These are phyloP conservation scores for Podarcis cretensis DNA, from an alignment of 2,113 vertebrate genomes.

Conservation along the genomic window DNA sequence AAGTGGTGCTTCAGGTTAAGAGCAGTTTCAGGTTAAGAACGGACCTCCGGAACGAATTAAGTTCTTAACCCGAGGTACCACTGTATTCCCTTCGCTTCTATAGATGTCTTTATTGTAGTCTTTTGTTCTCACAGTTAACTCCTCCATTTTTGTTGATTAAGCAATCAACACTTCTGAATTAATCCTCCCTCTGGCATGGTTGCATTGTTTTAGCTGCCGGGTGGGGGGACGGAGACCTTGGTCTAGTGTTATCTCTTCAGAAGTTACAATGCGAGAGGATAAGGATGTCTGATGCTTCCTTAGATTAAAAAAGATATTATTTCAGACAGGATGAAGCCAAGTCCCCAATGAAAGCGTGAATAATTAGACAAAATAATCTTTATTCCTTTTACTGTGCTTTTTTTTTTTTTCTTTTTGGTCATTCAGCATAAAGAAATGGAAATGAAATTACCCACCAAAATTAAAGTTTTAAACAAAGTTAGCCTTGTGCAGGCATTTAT, in stretches of 20 bases:
- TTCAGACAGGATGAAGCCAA: background rate
- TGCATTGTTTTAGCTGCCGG: background rate
- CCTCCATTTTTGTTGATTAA: conserved; percentile 30
- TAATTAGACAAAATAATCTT: background rate
- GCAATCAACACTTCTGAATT: background rate
- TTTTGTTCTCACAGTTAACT: background rate
- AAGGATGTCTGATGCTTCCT: background rate
- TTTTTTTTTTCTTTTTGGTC: conserved; percentile 19
- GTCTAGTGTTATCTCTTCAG: background rate
- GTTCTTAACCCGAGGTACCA: no score
- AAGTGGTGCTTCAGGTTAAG: no score
- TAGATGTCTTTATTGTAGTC: background rate
- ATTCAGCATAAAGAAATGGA: conserved; percentile 7
- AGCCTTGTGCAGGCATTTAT: background rate
- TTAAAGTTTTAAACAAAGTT: background rate
- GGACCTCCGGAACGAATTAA: no score
- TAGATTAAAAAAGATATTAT: background rate
- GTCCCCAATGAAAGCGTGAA: background rate
- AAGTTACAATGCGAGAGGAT: no score
- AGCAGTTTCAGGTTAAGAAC: no score
- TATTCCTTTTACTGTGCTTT: background rate
- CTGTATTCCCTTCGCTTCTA: background rate
- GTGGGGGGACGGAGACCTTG: no score
- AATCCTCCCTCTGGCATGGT: conserved; percentile 8
- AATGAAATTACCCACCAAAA: background rate